phyloP scores from a whole-genome alignment of 2,113 vertebrate genomes.

The Cranoglanis bouderius region DNA sequence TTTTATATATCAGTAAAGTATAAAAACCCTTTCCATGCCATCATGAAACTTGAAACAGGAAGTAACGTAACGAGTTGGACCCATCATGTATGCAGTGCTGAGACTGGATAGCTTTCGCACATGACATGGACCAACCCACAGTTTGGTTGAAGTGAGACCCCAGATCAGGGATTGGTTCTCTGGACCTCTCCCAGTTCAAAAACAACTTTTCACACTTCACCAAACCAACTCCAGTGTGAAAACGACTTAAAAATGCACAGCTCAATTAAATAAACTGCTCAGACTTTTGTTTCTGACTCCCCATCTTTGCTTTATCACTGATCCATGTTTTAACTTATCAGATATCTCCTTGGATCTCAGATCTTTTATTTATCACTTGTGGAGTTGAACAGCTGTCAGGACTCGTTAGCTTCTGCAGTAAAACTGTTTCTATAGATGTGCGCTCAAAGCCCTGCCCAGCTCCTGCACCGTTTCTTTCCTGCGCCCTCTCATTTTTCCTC shows the following conservation, averaged over 20 bases:
- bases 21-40: neutral
- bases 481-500: constrained; percentile 75
- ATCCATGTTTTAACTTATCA: neutral
- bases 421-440: constrained; percentile 94
- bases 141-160: neutral
- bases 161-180: neutral
- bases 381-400: constrained; percentile 88
- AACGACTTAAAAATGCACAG: neutral
- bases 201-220: neutral
- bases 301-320: neutral
- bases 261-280: neutral
- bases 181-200: neutral
- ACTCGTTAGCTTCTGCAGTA: constrained; percentile 89
- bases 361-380: constrained; percentile 72
- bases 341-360: constrained; percentile 67
- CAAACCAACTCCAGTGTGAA: neutral
- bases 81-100: neutral
- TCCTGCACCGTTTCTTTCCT: constrained; percentile 81
- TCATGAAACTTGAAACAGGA: neutral
- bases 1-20: neutral
- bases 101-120: neutral
- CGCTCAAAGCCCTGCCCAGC: constrained; percentile 86
- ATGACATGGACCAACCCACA: neutral
- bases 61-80: neutral
- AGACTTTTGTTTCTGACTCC: neutral